Base-by-base conservation (phyloP, 1,140 invertebrate species). In the Myzus persicae region DNA sequence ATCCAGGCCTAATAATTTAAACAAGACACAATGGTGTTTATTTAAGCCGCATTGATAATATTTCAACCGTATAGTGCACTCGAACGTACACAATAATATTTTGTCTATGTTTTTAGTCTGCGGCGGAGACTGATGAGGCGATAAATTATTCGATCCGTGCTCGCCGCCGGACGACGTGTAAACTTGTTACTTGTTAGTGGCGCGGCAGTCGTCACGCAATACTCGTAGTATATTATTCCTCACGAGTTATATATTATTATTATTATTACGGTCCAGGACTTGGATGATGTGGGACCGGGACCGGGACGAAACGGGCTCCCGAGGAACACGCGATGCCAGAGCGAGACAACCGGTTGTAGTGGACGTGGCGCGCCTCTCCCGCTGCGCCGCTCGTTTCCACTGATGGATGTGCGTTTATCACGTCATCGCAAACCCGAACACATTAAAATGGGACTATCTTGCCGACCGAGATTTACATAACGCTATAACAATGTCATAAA, bases 351-450 rank as follows among this genome's bases (percentile, higher is more conserved):
- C 82, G 82, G 40, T 31, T 87, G 31, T 20, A 14, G 40, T n/a
- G 26, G 5, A 76, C 40, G 42, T 87, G 84, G 88, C 88, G 46
- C n/a, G 48, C 88, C 88, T 31, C 5, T 90, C 46, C 48, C 48
- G 88, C 88, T 90, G 88, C 26, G 46, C 22, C 42, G 20, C 42
- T 18, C n/a, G 85, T 54, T 54, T 90, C 24, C 20, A 9, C 36
- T 90, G 88, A 90, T 54, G 1, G 88, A 90, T 90, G 48, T 54
- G 88, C 88, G 88, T 90, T 90, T 54, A 51, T 90, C 88, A 90
- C 88, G 88, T 90, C 88, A 90, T 90, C 88, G 24, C 36, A 48
- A 48, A 36, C 85, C 44, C 85, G n/a, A 48, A 36, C 46, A 20
- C 59, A 26, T n/a, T 20, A 2, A 7, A 46, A n/a, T 5, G 14